Base-by-base conservation (phyloP, 2,888 invertebrate species). In the Andrena dorsata region DNA sequence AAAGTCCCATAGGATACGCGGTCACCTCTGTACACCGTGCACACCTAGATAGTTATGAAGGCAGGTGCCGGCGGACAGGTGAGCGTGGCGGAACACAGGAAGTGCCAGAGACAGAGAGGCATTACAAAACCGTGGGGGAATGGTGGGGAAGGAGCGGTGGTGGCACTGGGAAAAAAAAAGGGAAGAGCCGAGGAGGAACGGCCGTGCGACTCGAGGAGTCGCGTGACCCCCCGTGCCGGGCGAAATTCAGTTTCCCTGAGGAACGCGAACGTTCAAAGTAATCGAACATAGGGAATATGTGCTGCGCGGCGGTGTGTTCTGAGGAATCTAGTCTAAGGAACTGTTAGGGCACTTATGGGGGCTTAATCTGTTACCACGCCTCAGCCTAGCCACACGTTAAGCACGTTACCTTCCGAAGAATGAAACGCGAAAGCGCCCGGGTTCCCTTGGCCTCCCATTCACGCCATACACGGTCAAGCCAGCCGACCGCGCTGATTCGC, bases 31-130 rank as follows among this genome's bases (percentile, higher is more conserved):
- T 63, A 68, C 69, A 58, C 72, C 49, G 70, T 66, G 79, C 82
- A 81, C 80, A 63, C 73, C 73, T 87, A 87, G 82, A 77, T 88
- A 77, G 58, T 84, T 86, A 87, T 86, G 89, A 83, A 86, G 87
- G 86, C 90, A 90, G 90, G 91, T 90, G 92, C 88, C 85, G 88
- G 87, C 86, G 87, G 87, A 89, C 92, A 91, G 92, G 92, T 92
- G 93, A 92, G 85, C 86, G 90, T 86, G 88, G 90, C 90, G 92
- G 91, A 92, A 92, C 91, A 92, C 92, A 92, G 92, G 92, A 93
- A 92, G 91, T 92, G 88, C 86, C 87, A 86, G 89, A 90, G 92
- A 91, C 91, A 86, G 86, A 86, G 85, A 86, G 84, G 87, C 82
- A 83, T 86, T 86, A 86, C 75, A 80, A 84, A 84, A 84, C 80